Evolutionary conservation across 1,140 invertebrate species (phyloP).

Genomic region (Platorchestia sp.): DNA sequence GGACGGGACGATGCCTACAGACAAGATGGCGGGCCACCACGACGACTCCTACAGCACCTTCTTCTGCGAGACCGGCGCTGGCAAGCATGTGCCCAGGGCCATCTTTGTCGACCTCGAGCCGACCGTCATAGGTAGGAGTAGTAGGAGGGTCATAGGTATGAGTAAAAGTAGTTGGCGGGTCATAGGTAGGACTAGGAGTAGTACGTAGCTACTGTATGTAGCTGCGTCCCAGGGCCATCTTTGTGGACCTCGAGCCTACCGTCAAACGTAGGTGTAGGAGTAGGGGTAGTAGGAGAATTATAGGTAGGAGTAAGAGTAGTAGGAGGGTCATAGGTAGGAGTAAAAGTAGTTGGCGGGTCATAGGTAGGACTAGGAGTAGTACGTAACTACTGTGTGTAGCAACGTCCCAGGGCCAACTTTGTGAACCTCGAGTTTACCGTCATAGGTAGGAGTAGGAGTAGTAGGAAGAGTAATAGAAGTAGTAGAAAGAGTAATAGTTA

Average conservation of each 20-base stretch:
- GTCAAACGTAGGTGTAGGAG: too few species aligned
- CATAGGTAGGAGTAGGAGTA: too few species aligned
- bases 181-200: too few species aligned
- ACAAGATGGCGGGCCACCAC: slow-evolving; percentile 75
- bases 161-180: too few species aligned
- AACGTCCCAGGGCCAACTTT: slow-evolving; percentile 84
- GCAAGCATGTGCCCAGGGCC: slow-evolving; percentile 80
- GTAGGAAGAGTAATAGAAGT: too few species aligned
- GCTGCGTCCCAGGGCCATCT: slow-evolving; percentile 84
- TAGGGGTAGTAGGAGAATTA: too few species aligned
- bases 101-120: slow-evolving; percentile 87
- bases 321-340: too few species aligned
- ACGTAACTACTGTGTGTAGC: too few species aligned
- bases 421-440: slow-evolving; percentile 81
- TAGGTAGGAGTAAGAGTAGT: slow-evolving; percentile 77
- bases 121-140: slow-evolving; percentile 75
- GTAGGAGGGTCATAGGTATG: too few species aligned
- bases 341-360: too few species aligned
- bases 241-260: slow-evolving; percentile 82
- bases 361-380: too few species aligned
- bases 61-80: slow-evolving; percentile 79
- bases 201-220: too few species aligned
- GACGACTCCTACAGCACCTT: slow-evolving; percentile 92
- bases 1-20: slow-evolving; percentile 84
- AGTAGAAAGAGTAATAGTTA: slow-evolving; percentile 80